Percentiles rank a stretch among this genome's conserved stretches.
Evolutionary conservation across 1,140 invertebrate species (phyloP).

Genomic region (Solenopsis invicta): DNA sequence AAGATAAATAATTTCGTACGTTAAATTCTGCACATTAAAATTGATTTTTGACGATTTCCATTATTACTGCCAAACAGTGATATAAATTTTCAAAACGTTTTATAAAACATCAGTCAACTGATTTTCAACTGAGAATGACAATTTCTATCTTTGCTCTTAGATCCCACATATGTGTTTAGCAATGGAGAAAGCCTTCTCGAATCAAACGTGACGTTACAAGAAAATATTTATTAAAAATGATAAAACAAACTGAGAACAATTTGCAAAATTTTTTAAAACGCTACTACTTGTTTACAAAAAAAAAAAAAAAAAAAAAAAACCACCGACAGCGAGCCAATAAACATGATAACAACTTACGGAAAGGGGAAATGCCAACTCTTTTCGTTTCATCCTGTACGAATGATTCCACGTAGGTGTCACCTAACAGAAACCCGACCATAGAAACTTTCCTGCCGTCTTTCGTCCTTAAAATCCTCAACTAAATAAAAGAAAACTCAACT

Average conservation of each 20-base stretch:
- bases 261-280: not conserved
- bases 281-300: not conserved
- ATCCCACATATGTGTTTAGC: not conserved
- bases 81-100: not conserved
- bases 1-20: not conserved
- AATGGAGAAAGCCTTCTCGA: not conserved
- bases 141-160: not conserved
- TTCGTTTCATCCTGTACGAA: constrained; percentile 16
- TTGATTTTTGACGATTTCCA: not conserved
- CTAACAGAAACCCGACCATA: constrained; percentile 53
- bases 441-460: constrained; percentile 53
- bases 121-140: not conserved
- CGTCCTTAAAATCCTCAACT: constrained; percentile 52
- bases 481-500: constrained; percentile 56
- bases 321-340: not conserved
- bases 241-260: not conserved
- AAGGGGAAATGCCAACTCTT: constrained; percentile 46
- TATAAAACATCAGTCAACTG: not conserved
- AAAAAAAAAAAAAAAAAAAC: no score
- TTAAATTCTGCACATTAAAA: not conserved
- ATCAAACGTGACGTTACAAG: not conserved
- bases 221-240: not conserved
- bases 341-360: constrained; percentile 49
- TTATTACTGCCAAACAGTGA: not conserved
- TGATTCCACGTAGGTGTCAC: constrained; percentile 44